Percentiles rank a stretch among this genome's conserved stretches.
phyloP scores from a whole-genome alignment of 2,113 vertebrate species.

The Dicrurus megarhynchus region DNA sequence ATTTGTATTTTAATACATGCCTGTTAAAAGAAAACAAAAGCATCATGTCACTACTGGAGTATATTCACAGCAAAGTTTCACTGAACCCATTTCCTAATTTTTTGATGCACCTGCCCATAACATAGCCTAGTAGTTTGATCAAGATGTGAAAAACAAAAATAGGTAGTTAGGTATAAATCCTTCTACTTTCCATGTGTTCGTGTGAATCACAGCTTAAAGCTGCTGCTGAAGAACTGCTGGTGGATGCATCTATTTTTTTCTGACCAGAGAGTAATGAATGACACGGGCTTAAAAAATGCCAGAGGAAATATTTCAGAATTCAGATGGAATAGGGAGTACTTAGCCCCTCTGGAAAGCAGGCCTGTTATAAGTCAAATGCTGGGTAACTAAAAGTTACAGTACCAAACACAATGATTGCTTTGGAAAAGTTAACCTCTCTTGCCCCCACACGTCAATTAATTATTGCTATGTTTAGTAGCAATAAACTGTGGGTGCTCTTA shows the following conservation, averaged over 20 bases:
- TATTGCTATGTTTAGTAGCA: neutral
- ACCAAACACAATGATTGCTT: neutral
- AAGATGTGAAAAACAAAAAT: neutral
- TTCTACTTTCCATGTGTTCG: neutral
- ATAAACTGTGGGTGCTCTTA: neutral
- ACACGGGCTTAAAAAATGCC: neutral
- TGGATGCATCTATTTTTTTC: neutral
- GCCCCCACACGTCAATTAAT: neutral
- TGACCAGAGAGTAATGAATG: neutral
- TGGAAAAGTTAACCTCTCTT: neutral
- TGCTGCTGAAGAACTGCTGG: neutral
- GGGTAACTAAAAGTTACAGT: neutral
- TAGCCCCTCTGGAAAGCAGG: neutral
- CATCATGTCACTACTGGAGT: neutral
- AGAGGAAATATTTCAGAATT: neutral
- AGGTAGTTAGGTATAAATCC: neutral
- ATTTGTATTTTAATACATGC: neutral
- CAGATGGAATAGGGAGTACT: neutral
- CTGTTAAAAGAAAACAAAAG: neutral
- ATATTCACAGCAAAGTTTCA: neutral
- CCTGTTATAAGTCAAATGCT: neutral
- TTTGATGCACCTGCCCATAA: neutral
- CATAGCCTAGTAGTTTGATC: neutral
- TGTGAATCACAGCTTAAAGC: neutral
- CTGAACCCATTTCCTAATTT: neutral